A percentile compares a stretch with the other conserved stretches of the same genome.
Conservation (phyloP, 2,797 vertebrate species). For the Sebastes miniatus region DNA sequence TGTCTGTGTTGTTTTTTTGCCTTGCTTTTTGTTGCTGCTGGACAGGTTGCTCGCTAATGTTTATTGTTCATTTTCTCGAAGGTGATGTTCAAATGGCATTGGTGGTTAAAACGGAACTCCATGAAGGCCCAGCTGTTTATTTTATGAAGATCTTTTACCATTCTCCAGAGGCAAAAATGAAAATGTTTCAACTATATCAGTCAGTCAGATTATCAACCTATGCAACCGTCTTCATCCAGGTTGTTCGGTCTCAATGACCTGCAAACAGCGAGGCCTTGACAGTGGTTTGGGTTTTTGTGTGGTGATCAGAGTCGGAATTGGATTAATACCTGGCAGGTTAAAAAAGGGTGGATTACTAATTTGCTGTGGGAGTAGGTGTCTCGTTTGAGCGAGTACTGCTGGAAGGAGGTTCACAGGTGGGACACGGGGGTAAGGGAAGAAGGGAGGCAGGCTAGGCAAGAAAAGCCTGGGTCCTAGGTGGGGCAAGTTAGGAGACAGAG, state of each 20-base stretch:
- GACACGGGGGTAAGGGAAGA: background rate
- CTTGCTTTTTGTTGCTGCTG: background rate
- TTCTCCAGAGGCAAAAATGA: background rate
- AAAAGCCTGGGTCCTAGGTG: background rate
- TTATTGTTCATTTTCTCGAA: background rate
- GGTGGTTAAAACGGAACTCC: background rate
- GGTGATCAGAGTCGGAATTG: background rate
- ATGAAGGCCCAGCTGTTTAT: background rate
- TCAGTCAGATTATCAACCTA: background rate
- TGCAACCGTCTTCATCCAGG: background rate
- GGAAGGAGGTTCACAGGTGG: conserved; percentile 41
- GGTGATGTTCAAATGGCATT: background rate
- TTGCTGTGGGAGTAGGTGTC: conserved; percentile 18
- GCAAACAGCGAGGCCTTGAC: conserved; percentile 65
- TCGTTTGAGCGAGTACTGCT: background rate
- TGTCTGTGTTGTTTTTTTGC: background rate
- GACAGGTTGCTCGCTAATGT: background rate
- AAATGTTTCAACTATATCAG: background rate
- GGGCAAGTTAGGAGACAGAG: background rate
- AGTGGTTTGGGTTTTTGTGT: conserved; percentile 25
- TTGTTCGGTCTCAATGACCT: conserved; percentile 67
- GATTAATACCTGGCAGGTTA: background rate
- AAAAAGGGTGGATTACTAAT: background rate
- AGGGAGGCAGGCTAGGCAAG: conserved; percentile 22
- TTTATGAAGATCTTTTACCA: background rate